Percentiles rank a stretch among this genome's conserved stretches.
These are phyloP conservation scores for Chrosomus eos DNA, from an alignment of 2,797 vertebrate species.

Conservation along the genomic window DNA sequence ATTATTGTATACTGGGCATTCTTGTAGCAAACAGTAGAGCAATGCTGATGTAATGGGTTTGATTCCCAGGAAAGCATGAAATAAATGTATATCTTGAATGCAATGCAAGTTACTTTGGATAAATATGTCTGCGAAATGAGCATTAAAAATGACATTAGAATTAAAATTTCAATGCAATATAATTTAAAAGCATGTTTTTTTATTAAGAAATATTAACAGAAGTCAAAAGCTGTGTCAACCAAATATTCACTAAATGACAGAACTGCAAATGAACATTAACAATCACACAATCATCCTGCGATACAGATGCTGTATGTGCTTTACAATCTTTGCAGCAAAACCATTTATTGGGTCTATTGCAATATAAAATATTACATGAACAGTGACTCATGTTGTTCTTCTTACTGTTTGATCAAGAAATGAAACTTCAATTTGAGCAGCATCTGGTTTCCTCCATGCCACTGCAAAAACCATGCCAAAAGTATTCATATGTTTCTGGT, in stretches of 20 bases:
- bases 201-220: conserved; percentile 78
- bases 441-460: not conserved
- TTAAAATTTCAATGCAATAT: not conserved
- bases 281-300: conserved; percentile 61
- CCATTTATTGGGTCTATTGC: conserved; percentile 63
- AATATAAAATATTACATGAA: conserved; percentile 76
- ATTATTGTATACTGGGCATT: not conserved
- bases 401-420: conserved; percentile 6
- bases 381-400: conserved; percentile 54
- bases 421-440: conserved; percentile 22
- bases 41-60: not conserved
- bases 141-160: not conserved
- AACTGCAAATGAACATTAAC: conserved; percentile 4
- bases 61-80: not conserved
- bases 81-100: not conserved
- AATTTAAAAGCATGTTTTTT: conserved; percentile 70
- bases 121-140: not conserved
- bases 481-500: conserved; percentile 47
- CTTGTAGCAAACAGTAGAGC: not conserved
- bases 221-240: conserved; percentile 73
- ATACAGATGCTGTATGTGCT: conserved; percentile 68
- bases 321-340: conserved; percentile 73
- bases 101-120: not conserved
- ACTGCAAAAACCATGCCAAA: conserved; percentile 56
- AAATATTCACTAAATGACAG: conserved; percentile 54